Conservation (phyloP, 2,797 vertebrate genomes). For the Apogon talboti region DNA sequence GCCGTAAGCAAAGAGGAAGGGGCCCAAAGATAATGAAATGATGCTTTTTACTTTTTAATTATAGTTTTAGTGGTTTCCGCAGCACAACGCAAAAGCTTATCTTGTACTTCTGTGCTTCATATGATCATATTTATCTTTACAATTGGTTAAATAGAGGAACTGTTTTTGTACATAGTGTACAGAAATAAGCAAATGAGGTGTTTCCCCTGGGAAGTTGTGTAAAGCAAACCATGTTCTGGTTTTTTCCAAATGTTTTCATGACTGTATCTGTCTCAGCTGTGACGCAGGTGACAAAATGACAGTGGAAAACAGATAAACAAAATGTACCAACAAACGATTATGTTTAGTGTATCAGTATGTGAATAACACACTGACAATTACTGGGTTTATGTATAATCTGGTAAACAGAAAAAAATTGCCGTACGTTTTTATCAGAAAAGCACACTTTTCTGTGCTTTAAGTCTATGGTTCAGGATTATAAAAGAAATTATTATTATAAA, state of each 20-base stretch:
- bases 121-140: constrained; percentile 2
- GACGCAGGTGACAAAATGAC: constrained; percentile 8
- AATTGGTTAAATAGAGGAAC: neutral
- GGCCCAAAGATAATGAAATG: constrained; percentile 34
- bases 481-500: too few species aligned
- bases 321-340: constrained; percentile 17
- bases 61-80: neutral
- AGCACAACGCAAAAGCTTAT: neutral
- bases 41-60: constrained; percentile 17
- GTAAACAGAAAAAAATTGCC: neutral
- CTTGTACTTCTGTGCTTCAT: constrained; percentile 3
- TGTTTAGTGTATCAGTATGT: constrained; percentile 38
- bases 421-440: neutral
- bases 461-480: too few species aligned
- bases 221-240: constrained; percentile 1
- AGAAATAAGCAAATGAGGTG: constrained; percentile 23
- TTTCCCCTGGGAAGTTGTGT: constrained; percentile 9
- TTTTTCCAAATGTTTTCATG: constrained; percentile 11
- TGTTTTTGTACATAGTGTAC: neutral
- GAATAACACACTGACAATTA: constrained; percentile 31
- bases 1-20: constrained; percentile 37
- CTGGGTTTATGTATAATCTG: constrained; percentile 21
- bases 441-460: neutral
- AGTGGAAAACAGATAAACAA: constrained; percentile 17
- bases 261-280: constrained; percentile 9